A percentile compares a stretch with the other conserved stretches of the same genome.
These are phyloP conservation scores for Zaprionus taronus DNA, from an alignment of 1,140 invertebrate genomes.

Conservation along the genomic window DNA sequence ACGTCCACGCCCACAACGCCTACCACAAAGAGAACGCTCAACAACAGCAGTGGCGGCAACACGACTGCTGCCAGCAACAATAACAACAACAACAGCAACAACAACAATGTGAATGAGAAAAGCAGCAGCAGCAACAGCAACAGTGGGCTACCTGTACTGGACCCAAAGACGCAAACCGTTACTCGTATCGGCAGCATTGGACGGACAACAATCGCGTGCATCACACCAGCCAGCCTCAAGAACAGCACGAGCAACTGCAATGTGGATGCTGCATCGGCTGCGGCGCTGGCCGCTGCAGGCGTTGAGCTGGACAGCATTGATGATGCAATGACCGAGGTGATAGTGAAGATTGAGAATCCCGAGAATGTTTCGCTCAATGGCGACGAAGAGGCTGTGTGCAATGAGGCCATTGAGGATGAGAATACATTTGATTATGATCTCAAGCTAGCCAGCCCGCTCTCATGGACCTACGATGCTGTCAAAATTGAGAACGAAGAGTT, in stretches of 20 bases:
- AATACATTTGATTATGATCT: conserved; percentile 79
- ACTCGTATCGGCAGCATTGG: conserved; percentile 79
- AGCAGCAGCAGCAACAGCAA: conserved; percentile 8
- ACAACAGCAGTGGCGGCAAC: conserved; percentile 44
- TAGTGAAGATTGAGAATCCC: conserved; percentile 81
- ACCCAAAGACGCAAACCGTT: conserved; percentile 68
- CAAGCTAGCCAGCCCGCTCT: conserved; percentile 78
- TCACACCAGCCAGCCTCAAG: conserved; percentile 65
- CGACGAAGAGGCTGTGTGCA: conserved; percentile 72
- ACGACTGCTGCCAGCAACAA: conserved; percentile 32
- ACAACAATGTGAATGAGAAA: conserved; percentile 8
- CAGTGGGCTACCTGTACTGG: conserved; percentile 28
- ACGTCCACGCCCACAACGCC: conserved; percentile 34
- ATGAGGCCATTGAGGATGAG: conserved; percentile 73
- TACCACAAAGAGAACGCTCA: conserved; percentile 37
- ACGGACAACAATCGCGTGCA: conserved; percentile 79
- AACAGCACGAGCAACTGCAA: conserved; percentile 67
- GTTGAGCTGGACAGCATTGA: conserved; percentile 79
- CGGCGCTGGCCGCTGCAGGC: conserved; percentile 74
- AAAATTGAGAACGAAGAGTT: conserved; percentile 83
- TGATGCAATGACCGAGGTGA: conserved; percentile 78
- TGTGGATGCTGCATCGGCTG: conserved; percentile 75
- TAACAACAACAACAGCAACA: conserved; percentile 19
- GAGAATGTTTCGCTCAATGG: conserved; percentile 70
- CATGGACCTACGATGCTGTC: conserved; percentile 81